Percentiles rank a stretch among this genome's conserved stretches.
These are phyloP conservation scores for Harpegnathos saltator DNA, from an alignment of 1,140 invertebrate species.

Conservation along the genomic window DNA sequence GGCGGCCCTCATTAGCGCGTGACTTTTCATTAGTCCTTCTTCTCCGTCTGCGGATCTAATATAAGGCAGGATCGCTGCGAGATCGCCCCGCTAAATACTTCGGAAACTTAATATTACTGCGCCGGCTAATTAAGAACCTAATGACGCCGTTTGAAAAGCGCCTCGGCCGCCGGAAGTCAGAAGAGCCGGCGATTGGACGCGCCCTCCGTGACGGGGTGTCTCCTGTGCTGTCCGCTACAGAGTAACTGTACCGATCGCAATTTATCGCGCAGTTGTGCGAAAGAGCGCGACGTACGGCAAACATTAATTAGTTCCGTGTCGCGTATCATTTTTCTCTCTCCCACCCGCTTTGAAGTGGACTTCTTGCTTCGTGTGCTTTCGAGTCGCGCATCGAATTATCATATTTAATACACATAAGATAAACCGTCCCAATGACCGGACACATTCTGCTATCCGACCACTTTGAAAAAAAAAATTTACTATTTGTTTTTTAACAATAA, in stretches of 20 bases:
- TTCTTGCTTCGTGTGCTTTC: no score
- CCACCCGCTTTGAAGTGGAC: no score
- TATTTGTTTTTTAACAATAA: no score
- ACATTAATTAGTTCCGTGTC: not conserved
- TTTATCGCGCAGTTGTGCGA: not conserved
- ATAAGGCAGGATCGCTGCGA: conserved; percentile 12
- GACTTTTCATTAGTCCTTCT: conserved; percentile 17
- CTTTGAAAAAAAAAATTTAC: no score
- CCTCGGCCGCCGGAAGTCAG: conserved; percentile 19
- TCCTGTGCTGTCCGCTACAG: not conserved
- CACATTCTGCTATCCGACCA: no score
- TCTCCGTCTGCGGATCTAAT: not conserved
- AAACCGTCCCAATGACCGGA: no score
- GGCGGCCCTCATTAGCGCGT: conserved; percentile 32
- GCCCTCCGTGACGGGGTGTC: conserved; percentile 6
- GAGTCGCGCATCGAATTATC: no score
- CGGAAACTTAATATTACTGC: conserved; percentile 49
- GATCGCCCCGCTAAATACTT: conserved; percentile 41
- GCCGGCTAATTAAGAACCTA: conserved; percentile 48
- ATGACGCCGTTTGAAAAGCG: conserved; percentile 36
- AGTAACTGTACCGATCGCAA: no score
- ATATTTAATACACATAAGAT: no score
- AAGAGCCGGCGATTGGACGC: not conserved
- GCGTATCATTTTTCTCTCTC: not conserved
- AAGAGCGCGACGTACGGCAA: not conserved